A percentile compares a stretch with the other conserved stretches of the same genome.
Conservation (phyloP, 2,113 vertebrate species). For the Triplophysa dalaica region DNA sequence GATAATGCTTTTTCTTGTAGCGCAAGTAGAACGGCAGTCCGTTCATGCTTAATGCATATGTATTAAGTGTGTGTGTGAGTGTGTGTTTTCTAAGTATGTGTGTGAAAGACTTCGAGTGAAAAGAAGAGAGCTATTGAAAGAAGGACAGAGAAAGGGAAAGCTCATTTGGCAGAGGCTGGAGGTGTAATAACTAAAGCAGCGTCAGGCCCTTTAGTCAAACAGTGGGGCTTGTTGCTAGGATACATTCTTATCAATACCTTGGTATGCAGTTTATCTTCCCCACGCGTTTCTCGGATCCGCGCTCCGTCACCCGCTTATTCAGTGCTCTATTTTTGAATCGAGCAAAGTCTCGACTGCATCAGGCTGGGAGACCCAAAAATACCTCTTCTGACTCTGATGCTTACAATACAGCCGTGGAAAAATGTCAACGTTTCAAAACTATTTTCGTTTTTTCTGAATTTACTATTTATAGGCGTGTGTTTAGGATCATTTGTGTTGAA, state of each 20-base stretch:
- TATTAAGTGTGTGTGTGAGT: too few species aligned
- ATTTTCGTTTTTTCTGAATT: too few species aligned
- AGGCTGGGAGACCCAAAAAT: slow-evolving; percentile 31
- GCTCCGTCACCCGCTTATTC: slow-evolving; percentile 41
- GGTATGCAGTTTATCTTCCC: slow-evolving; percentile 55
- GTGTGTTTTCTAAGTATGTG: too few species aligned
- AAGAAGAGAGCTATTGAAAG: slow-evolving; percentile 1
- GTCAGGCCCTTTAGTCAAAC: slow-evolving; percentile 58
- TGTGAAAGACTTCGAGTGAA: background rate
- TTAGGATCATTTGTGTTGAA: background rate
- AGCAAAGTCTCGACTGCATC: slow-evolving; percentile 12
- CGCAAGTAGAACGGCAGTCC: background rate
- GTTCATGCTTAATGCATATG: background rate
- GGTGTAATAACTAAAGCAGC: slow-evolving; percentile 45
- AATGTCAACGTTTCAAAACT: too few species aligned
- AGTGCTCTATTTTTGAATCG: slow-evolving; percentile 48
- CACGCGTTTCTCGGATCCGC: slow-evolving; percentile 24
- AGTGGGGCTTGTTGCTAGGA: slow-evolving; percentile 61
- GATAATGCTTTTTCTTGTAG: background rate
- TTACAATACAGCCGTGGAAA: too few species aligned
- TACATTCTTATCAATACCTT: slow-evolving; percentile 58
- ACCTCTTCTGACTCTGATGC: background rate
- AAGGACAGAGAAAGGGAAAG: slow-evolving; percentile 14
- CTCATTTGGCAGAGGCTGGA: slow-evolving; percentile 41
- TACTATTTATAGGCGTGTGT: too few species aligned